Base-by-base conservation (phyloP, 2,888 invertebrate genomes). In the Ypsolopha scabrella region DNA sequence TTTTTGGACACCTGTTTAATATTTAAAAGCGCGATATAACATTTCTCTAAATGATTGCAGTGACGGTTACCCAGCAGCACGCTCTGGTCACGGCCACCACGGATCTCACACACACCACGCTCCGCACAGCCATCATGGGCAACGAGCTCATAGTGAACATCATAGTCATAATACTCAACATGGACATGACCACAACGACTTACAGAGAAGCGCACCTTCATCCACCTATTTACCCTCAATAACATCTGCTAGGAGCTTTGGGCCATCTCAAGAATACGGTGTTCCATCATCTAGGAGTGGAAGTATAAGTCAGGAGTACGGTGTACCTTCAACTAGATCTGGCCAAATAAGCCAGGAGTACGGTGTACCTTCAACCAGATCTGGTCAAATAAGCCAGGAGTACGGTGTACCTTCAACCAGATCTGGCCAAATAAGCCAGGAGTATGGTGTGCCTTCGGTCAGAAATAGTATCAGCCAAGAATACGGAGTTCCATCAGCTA, bases 381-480 rank as follows among this genome's bases (percentile, higher is more conserved):
- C 54, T 14, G 45, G 64, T 10, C n/a, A n/a, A n/a, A 73, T 75
- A 4, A 80, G 86, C 50, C 74, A 80, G 51, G 80, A 80, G 52
- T 88, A 88, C 55, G 87, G 87, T 37, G 80, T 75, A 10, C 87
- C 88, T 38, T 55, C 55, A 3, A 33, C 52, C 10, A 24, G 51
- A 7, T n/a, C n/a, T n/a, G n/a, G n/a, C n/a, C n/a, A n/a, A n/a
- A 73, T 75, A 4, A 80, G 86, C 50, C 74, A 80, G 51, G 80
- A 80, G 52, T 88, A 88, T 55, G 87, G 87, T 37, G 80, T 75
- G n/a, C 87, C 88, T 38, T 55, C 55, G 2, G 35, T 51, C 10
- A 24, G 51, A 7, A 44, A 14, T 44, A 9, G 76, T 9, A 72
- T 70, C 13, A 72, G 75, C 39, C 57, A 59, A n/a, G 50, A 55